A percentile compares a stretch with the other conserved stretches of the same genome.
phyloP scores from a whole-genome alignment of 2,888 invertebrate species.

The Harpalus rubripes region DNA sequence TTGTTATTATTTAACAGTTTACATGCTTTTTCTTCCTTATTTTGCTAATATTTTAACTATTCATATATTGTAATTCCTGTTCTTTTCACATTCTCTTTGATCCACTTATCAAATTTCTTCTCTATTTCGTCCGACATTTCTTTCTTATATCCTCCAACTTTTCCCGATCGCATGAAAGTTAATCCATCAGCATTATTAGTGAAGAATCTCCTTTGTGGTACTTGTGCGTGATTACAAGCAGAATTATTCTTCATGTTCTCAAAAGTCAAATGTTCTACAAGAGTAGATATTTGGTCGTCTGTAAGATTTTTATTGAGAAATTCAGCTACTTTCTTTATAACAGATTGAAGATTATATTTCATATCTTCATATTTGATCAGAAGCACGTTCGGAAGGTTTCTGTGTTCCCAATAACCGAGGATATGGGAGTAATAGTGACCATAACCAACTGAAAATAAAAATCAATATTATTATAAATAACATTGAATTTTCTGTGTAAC shows the following conservation, averaged over 20 bases:
- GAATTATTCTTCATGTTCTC: slow-evolving; percentile 79
- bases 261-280: slow-evolving; percentile 78
- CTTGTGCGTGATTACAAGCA: slow-evolving; percentile 76
- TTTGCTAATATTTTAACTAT: too few relatives aligned
- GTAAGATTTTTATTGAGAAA: slow-evolving; percentile 76
- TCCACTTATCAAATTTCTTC: slow-evolving; percentile 86
- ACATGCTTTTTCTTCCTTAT: too few relatives aligned
- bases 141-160: slow-evolving; percentile 75
- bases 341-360: slow-evolving; percentile 76
- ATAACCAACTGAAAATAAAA: not conserved
- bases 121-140: slow-evolving; percentile 86
- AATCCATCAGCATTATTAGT: slow-evolving; percentile 45
- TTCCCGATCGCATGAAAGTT: slow-evolving; percentile 78
- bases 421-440: not conserved
- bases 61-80: slow-evolving; percentile 75
- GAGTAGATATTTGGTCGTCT: slow-evolving; percentile 74
- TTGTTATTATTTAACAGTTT: too few relatives aligned
- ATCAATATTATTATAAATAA: not conserved
- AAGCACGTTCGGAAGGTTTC: slow-evolving; percentile 69
- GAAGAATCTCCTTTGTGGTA: not conserved
- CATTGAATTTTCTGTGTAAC: too few relatives aligned
- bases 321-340: slow-evolving; percentile 75
- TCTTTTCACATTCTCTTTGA: slow-evolving; percentile 80
- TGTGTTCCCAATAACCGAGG: not conserved
- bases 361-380: slow-evolving; percentile 73